Evolutionary conservation across 2,113 vertebrate genomes (phyloP).

Genomic region (Etia nguti): DNA sequence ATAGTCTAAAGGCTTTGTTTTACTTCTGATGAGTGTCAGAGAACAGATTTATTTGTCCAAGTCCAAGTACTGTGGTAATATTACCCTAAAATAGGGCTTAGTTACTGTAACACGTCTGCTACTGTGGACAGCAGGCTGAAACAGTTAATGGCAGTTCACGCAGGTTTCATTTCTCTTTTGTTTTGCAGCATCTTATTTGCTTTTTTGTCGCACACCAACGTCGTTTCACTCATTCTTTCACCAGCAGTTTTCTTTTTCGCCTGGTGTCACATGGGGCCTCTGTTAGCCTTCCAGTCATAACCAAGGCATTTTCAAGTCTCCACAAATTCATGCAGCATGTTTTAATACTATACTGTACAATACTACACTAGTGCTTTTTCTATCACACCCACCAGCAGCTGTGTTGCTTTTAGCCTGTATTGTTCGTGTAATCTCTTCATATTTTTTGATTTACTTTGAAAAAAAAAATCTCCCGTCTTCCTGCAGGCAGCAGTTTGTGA

Average conservation of each 20-base stretch:
- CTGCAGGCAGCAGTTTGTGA: not conserved
- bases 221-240: not conserved
- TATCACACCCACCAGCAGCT: not conserved
- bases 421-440: not conserved
- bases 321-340: not conserved
- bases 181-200: not conserved
- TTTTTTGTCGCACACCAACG: not conserved
- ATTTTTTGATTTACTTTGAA: not conserved
- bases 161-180: not conserved
- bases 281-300: not conserved
- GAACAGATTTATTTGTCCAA: too few species aligned
- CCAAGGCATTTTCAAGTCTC: not conserved
- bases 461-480: not conserved
- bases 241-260: not conserved
- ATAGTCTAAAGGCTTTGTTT: too few species aligned
- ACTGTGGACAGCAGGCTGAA: too few species aligned
- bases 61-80: too few species aligned
- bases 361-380: not conserved
- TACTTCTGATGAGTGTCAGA: too few species aligned
- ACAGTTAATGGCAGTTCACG: not conserved
- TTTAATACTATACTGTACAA: not conserved
- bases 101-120: too few species aligned
- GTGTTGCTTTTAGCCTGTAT: accelerated
- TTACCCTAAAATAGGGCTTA: too few species aligned
- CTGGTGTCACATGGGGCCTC: not conserved